Evolutionary conservation across 2,797 vertebrate genomes (phyloP), one percentile per base, ranked within the genome.

Genomic region (Etheostoma nigrum): DNA sequence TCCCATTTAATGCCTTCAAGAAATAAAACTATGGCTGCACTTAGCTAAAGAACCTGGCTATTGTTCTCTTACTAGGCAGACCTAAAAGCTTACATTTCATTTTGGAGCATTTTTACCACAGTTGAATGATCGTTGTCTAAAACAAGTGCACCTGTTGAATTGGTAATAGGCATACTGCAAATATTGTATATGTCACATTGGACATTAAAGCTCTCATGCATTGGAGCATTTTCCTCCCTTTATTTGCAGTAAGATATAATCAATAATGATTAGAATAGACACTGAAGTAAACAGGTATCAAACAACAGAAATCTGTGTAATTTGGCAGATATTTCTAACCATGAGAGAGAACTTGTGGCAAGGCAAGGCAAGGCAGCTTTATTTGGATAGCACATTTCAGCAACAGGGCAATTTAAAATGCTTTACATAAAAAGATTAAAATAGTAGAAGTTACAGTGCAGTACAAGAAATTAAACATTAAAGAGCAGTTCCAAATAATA

Each of bases 1-100:
- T 44, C 54, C 68, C 65, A 72, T 85, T 83, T 88, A 85, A 89
- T 91, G 64, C 72, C 79, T 91, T 86, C 49, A 78, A 83, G 44
- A 88, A 83, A 82, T 79, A 89, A 91, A 52, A 76, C 40, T 33
- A 51, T 42, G 4, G 72, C 65, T 84, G 72, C 42, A 14, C 71
- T 85, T 58, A 66, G 59, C 76, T 72, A 81, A 83, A 77, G 68
- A 85, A 79, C 62, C 27, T 73, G 78, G 72, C 79, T 64, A 61
- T 81, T 48, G 52, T 65, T 73, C 33, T 83, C 72, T 79, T 82
- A 73, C 85, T 82, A 81, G 74, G 74, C 84, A 69, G 83, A 58
- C 81, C 84, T 80, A 84, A 82, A 72, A 57, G 57, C 72, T 57
- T 47, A 58, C 62, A 73, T 90, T 90, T 87, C 21, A 84, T 85